Base-by-base conservation (phyloP, 2,888 invertebrate species). In the Noctua comes region DNA sequence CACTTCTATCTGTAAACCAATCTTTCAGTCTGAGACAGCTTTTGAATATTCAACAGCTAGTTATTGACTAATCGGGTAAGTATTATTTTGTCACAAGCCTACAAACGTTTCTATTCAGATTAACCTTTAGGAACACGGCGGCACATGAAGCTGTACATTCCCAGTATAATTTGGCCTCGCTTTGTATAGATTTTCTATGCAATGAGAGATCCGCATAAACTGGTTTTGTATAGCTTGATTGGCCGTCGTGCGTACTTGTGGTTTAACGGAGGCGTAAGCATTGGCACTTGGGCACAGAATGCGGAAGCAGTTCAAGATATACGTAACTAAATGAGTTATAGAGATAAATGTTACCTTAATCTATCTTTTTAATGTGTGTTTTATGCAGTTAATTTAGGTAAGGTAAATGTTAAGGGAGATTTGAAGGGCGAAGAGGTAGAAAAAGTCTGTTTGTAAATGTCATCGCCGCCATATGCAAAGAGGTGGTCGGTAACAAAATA, bases 61-160 rank as follows among this genome's bases (percentile, higher is more conserved):
- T 83, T 83, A 76, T 86, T 83, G 76, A 79, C 79, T 79, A 83
- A 76, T 83, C 75, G 69, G 75, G 83, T 73, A 68, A 69, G 24
- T 68, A 83, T 82, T 82, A 83, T 82, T 82, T 79, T 86, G 84
- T 75, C 82, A 84, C 77, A 66, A 73, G 76, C 84, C 80, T 76
- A 82, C 66, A 82, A 82, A 86, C 66, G 70, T 80, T 77, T 84
- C 62, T 82, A 82, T 81, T 76, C 51, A 76, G 62, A 76, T 73
- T 86, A 86, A 83, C 83, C 83, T 88, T 80, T 80, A n/a, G n/a
- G n/a, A n/a, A n/a, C n/a, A n/a, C n/a, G n/a, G n/a, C n/a, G n/a
- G n/a, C n/a, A n/a, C n/a, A n/a, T n/a, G n/a, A n/a, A n/a, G n/a
- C n/a, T n/a, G n/a, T n/a, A n/a, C n/a, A n/a, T n/a, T n/a, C n/a